These are phyloP conservation scores for Drosophila ezoana DNA, from an alignment of 2,888 invertebrate genomes.

Conservation along the genomic window DNA sequence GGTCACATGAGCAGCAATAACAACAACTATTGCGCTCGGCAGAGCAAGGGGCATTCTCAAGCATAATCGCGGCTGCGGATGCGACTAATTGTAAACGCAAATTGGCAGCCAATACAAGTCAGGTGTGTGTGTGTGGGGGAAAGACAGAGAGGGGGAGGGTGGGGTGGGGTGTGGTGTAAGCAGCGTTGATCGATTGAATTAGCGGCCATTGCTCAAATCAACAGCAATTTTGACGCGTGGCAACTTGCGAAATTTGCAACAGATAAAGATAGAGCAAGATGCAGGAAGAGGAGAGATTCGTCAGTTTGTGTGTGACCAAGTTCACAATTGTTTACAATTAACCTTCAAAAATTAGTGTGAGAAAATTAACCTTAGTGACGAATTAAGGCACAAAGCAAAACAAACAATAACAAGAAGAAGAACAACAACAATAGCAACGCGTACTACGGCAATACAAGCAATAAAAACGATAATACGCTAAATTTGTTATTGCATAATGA, in stretches of 20 bases:
- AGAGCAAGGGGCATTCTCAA: conserved; percentile 16
- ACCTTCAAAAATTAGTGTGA: conserved; percentile 73
- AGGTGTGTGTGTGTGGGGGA: neutral
- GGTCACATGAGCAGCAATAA: conserved; percentile 43
- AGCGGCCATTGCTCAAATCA: conserved; percentile 57
- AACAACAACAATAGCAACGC: conserved; percentile 43
- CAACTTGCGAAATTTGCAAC: conserved; percentile 41
- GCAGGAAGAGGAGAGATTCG: neutral
- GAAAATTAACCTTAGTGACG: conserved; percentile 74
- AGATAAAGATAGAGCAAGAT: conserved; percentile 1
- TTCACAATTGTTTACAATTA: conserved; percentile 61
- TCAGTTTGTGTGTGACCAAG: conserved; percentile 19
- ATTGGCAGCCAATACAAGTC: conserved; percentile 68
- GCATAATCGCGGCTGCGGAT: conserved; percentile 68
- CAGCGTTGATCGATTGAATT: conserved; percentile 71
- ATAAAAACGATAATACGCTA: conserved; percentile 66
- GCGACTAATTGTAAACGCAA: conserved; percentile 73
- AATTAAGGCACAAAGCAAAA: conserved; percentile 63
- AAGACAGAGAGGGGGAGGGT: neutral
- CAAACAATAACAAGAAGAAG: conserved; percentile 33
- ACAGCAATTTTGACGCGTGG: conserved; percentile 50
- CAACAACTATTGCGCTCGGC: conserved; percentile 14
- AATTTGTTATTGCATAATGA: conserved; percentile 71
- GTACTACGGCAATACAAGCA: conserved; percentile 32
- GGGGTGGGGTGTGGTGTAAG: neutral